Percentiles rank a stretch among this genome's conserved stretches.
These are phyloP conservation scores for Dicrostonyx torquatus DNA, from an alignment of 2,797 vertebrate species.

Conservation along the genomic window DNA sequence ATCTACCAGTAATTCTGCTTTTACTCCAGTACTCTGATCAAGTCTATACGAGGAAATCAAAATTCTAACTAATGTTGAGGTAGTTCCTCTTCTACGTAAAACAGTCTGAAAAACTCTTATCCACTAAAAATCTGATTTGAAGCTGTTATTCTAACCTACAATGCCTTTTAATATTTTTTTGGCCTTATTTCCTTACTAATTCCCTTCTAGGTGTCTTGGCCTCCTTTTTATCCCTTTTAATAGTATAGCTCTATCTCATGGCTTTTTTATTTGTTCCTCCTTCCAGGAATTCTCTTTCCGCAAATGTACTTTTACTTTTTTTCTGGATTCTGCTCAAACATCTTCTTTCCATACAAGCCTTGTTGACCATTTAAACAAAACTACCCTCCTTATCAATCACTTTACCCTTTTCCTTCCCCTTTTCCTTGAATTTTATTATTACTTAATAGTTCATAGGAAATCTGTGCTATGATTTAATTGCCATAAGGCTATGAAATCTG, in stretches of 20 bases:
- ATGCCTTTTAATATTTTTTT: neutral
- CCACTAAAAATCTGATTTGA: conserved; percentile 22
- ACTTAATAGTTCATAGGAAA: neutral
- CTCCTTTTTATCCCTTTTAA: neutral
- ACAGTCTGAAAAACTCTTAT: neutral
- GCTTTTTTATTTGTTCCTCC: conserved; percentile 2
- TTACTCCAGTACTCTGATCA: neutral
- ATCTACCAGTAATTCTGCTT: neutral
- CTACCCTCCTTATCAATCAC: neutral
- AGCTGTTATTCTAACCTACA: neutral
- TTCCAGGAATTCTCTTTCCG: conserved; percentile 10
- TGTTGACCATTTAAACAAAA: neutral
- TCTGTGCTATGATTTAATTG: neutral
- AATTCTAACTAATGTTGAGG: neutral
- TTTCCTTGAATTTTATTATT: neutral
- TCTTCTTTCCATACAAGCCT: neutral
- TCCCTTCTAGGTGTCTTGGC: neutral
- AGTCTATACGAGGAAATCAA: neutral
- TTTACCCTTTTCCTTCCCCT: neutral
- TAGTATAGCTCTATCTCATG: neutral
- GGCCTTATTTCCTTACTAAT: neutral
- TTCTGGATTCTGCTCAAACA: neutral
- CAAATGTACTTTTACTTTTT: neutral
- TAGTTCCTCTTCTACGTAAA: neutral
- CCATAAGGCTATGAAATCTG: neutral